Conservation (phyloP, 2,888 invertebrate species). For the Formica aserva region DNA sequence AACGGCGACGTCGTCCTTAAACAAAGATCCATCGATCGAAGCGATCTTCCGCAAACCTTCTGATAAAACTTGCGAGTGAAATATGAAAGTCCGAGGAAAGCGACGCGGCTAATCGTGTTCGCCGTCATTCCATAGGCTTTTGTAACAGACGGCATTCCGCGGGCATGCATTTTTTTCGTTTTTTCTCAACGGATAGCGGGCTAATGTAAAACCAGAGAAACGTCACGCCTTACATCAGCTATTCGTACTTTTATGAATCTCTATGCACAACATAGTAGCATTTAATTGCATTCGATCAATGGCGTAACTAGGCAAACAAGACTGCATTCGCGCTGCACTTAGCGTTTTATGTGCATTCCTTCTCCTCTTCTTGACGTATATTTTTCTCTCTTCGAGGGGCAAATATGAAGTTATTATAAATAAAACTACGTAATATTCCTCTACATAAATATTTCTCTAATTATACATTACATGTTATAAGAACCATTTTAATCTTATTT, state of each 20-base stretch:
- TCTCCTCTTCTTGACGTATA: neutral
- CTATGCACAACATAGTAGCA: slow-evolving; percentile 30
- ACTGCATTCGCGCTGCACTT: slow-evolving; percentile 26
- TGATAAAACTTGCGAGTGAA: slow-evolving; percentile 70
- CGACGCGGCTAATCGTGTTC: slow-evolving; percentile 45
- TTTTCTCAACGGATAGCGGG: neutral
- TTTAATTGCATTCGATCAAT: slow-evolving; percentile 33
- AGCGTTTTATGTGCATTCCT: slow-evolving; percentile 28
- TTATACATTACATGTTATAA: neutral
- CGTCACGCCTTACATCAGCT: slow-evolving; percentile 41
- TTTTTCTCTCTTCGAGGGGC: slow-evolving; percentile 20
- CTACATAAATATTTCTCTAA: neutral
- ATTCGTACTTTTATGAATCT: slow-evolving; percentile 23
- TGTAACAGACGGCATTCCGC: slow-evolving; percentile 67
- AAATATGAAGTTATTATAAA: neutral
- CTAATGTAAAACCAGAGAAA: slow-evolving; percentile 31
- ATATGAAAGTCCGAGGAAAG: slow-evolving; percentile 66
- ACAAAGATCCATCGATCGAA: neutral
- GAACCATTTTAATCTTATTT: neutral
- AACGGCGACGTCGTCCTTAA: neutral
- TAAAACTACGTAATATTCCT: slow-evolving; percentile 6
- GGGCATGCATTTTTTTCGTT: slow-evolving; percentile 28
- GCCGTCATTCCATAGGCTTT: slow-evolving; percentile 58
- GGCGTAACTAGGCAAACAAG: neutral
- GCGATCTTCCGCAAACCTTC: neutral